Evolutionary conservation across 2,113 vertebrate genomes (phyloP).

Genomic region (Hippocampus abdominalis): DNA sequence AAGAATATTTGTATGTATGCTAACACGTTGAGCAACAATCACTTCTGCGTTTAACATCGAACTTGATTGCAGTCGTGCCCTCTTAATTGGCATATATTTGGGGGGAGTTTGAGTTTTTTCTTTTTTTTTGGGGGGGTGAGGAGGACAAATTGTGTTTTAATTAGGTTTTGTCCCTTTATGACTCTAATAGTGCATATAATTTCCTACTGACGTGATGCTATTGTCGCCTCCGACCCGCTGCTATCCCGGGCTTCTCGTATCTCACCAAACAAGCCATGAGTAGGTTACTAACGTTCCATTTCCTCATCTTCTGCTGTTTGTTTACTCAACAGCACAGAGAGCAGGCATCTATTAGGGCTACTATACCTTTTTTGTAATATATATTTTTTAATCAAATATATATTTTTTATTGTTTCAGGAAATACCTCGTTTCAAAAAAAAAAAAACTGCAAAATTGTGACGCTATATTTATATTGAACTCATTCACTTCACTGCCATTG

Average conservation of each 20-base stretch:
- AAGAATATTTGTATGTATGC: constrained; percentile 28
- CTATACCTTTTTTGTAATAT: too few relatives aligned
- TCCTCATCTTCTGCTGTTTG: not conserved
- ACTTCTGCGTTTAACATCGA: constrained; percentile 14
- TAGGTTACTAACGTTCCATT: constrained; percentile 47
- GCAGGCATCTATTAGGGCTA: not conserved
- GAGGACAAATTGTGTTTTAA: too few relatives aligned
- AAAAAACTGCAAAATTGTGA: too few relatives aligned
- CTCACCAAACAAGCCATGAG: constrained; percentile 49
- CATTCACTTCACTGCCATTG: too few relatives aligned
- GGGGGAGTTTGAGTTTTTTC: not conserved
- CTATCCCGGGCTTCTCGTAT: constrained; percentile 38
- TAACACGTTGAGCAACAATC: constrained; percentile 18
- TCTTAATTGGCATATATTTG: constrained; percentile 32
- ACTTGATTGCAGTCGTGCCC: constrained; percentile 26
- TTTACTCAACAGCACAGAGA: not conserved
- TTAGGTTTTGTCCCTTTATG: not conserved
- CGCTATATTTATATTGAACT: too few relatives aligned
- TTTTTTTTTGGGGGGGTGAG: too few relatives aligned
- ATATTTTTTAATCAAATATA: too few relatives aligned
- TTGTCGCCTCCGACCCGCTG: constrained; percentile 45
- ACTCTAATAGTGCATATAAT: constrained; percentile 8
- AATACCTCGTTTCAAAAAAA: too few relatives aligned
- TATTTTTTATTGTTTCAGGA: too few relatives aligned
- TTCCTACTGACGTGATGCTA: constrained; percentile 6